Evolutionary conservation across 2,113 vertebrate genomes (phyloP).

Genomic region (Bubo scandiacus): DNA sequence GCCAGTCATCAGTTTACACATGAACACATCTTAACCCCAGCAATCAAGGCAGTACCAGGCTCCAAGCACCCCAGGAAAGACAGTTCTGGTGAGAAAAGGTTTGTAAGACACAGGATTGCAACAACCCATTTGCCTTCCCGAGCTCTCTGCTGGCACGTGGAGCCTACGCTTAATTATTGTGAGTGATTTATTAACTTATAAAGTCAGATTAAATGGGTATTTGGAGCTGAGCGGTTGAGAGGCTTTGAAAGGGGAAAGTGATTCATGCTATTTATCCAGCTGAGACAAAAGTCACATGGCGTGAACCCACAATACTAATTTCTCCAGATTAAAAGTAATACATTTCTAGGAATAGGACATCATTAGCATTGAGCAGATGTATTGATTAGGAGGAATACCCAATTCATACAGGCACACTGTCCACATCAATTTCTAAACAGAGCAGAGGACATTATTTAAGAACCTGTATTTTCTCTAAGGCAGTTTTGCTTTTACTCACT

Average conservation of each 20-base stretch:
- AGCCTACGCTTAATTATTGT: conserved; percentile 49
- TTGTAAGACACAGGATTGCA: not conserved
- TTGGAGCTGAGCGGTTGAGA: conserved; percentile 35
- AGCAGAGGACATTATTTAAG: not conserved
- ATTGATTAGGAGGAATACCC: not conserved
- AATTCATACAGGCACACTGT: not conserved
- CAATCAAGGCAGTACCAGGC: accelerated
- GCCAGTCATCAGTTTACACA: not conserved
- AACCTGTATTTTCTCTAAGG: not conserved
- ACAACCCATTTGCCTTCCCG: not conserved
- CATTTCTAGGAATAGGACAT: not conserved
- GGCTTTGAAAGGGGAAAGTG: conserved; percentile 39
- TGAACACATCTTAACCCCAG: not conserved
- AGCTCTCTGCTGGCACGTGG: not conserved
- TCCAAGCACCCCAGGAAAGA: not conserved
- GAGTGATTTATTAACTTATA: conserved; percentile 65
- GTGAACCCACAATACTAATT: not conserved
- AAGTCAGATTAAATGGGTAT: conserved; percentile 61
- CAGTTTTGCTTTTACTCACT: not conserved
- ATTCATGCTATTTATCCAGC: conserved; percentile 57
- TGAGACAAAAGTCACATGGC: conserved; percentile 24
- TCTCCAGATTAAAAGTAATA: not conserved
- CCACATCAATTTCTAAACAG: not conserved
- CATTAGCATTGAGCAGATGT: not conserved
- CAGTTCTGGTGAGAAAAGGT: not conserved